Evolutionary conservation across 2,888 invertebrate genomes (phyloP).

Genomic region (Gibbula magus): DNA sequence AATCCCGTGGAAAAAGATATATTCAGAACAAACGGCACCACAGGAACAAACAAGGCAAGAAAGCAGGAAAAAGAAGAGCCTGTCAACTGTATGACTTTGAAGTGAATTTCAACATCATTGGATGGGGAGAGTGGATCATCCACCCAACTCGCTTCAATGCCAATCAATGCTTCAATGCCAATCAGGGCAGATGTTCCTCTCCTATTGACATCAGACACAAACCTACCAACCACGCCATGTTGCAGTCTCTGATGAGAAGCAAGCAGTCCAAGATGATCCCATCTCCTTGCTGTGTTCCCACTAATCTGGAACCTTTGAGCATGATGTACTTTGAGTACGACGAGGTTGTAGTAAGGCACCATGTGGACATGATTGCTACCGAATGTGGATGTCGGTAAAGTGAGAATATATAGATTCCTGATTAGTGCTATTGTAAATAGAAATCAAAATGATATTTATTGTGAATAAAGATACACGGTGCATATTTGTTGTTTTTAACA

Average conservation of each 20-base stretch:
- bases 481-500: too few species aligned
- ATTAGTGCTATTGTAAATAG: too few species aligned
- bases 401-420: too few species aligned
- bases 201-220: constrained; percentile 58
- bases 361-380: constrained; percentile 70
- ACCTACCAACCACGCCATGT: constrained; percentile 73
- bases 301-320: constrained; percentile 66
- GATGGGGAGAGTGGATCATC: constrained; percentile 72
- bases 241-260: constrained; percentile 69
- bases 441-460: too few species aligned
- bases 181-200: constrained; percentile 67
- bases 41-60: constrained; percentile 40
- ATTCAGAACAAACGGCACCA: constrained; percentile 23
- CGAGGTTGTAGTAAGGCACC: constrained; percentile 71
- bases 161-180: constrained; percentile 63
- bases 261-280: constrained; percentile 59
- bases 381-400: constrained; percentile 72
- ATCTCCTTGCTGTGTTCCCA: constrained; percentile 71
- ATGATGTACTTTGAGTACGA: constrained; percentile 72
- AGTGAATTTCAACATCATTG: constrained; percentile 70
- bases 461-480: too few species aligned
- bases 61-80: constrained; percentile 43
- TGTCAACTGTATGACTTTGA: constrained; percentile 63
- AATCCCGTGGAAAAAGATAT: neutral
- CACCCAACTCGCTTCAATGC: constrained; percentile 71